Evolutionary conservation across 2,888 invertebrate species (phyloP), one percentile per base, ranked within the genome.

Genomic region (Trachelus stipa): DNA sequence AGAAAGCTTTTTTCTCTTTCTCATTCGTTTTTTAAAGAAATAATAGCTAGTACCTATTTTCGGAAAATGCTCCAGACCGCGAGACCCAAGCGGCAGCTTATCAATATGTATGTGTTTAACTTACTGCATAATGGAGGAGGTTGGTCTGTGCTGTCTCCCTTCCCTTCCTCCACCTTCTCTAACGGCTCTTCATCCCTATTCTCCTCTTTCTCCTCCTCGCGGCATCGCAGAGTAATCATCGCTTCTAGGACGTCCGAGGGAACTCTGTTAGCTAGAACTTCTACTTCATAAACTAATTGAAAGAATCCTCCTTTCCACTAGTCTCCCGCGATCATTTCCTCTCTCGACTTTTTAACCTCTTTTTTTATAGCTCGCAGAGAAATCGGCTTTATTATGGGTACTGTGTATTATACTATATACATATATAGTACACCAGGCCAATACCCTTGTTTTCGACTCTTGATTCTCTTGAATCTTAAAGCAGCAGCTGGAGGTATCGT

Each of bases 31-130:
- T 23, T 56, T 1, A 37, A 37, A 56, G 40, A 40, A 56, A 56
- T 23, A 56, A 56, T 23, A 56, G 40, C 40, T 15, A 6, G 56
- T 56, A 23, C 56, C 56, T 56, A 23, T 56, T 23, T 56, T 56
- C 9, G 56, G 56, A 56, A 56, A 56, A 56, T 15, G 23, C 56
- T 56, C 56, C 56, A 23, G 56, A 15, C 56, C 56, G 56, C 56
- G 9, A 23, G 56, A 56, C 56, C 23, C 23, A 56, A 56, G 23
- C 23, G 78, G 73, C 76, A 77, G 82, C 84, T 87, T 86, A 88
- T 88, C 84, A 87, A 88, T 88, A 88, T 87, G 87, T 82, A 88
- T 88, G 85, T 83, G 85, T 88, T 85, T 83, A 86, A 87, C 83
- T 86, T 79, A 81, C 82, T 84, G 86, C 85, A 87, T 87, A 88